Conservation (phyloP, 2,113 vertebrate species). For the Phodopus roborovskii region DNA sequence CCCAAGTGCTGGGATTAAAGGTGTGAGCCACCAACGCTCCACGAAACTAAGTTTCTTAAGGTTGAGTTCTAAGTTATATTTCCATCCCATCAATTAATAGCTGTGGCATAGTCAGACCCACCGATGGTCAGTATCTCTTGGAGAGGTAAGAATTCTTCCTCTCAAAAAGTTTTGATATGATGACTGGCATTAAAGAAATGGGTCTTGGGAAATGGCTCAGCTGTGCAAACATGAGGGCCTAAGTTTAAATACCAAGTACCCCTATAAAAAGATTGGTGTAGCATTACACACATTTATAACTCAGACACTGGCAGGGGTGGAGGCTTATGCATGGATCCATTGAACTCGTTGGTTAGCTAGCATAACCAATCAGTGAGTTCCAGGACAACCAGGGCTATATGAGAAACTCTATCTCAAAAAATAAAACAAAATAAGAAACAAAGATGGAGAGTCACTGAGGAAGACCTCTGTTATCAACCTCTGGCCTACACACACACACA, state of each 20-base stretch:
- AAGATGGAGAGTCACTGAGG: neutral
- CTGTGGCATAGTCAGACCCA: neutral
- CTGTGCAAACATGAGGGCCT: neutral
- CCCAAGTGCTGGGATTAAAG: no score
- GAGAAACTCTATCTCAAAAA: neutral
- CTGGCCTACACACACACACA: no score
- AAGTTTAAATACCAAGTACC: neutral
- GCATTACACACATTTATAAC: neutral
- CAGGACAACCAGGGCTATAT: neutral
- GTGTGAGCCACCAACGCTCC: no score
- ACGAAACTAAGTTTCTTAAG: neutral
- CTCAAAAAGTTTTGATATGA: neutral
- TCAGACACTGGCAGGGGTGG: rapidly evolving
- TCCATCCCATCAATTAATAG: neutral
- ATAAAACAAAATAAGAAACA: neutral
- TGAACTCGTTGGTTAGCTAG: neutral
- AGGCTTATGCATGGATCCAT: no score
- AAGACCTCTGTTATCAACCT: neutral
- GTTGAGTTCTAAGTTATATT: neutral
- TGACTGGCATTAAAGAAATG: neutral
- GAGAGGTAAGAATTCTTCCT: neutral
- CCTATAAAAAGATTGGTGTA: neutral
- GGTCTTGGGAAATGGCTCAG: neutral
- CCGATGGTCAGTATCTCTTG: neutral
- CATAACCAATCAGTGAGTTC: neutral